phyloP scores from a whole-genome alignment of 2,113 vertebrate genomes.

The Leucosticte australis region DNA sequence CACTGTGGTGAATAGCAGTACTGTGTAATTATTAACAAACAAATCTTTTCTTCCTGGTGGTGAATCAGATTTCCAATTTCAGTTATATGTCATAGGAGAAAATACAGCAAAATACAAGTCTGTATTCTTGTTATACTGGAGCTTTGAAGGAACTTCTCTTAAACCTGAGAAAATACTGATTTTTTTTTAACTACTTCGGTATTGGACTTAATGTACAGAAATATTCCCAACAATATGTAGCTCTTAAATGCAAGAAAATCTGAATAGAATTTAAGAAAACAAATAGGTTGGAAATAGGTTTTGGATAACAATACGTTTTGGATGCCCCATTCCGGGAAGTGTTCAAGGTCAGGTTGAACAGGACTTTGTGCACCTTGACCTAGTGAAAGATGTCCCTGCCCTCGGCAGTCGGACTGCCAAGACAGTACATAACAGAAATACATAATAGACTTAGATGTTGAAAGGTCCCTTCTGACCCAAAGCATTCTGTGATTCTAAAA shows the following conservation, averaged over 20 bases:
- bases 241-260: background rate
- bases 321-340: too few relatives aligned
- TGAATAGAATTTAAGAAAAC: background rate
- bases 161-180: background rate
- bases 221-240: background rate
- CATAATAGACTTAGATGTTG: background rate
- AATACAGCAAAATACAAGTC: background rate
- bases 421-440: background rate
- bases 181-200: background rate
- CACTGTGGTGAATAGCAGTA: background rate
- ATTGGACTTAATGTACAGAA: background rate
- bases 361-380: background rate
- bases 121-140: background rate
- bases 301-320: background rate
- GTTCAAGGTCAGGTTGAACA: background rate
- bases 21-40: rapidly evolving
- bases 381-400: background rate
- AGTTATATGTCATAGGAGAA: background rate
- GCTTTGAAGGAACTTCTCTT: background rate
- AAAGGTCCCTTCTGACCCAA: background rate
- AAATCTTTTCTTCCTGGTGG: background rate
- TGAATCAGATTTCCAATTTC: background rate
- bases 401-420: background rate
- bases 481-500: background rate
- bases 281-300: background rate